phyloP scores from a whole-genome alignment of 1,140 invertebrate genomes.

The Formica exsecta region DNA sequence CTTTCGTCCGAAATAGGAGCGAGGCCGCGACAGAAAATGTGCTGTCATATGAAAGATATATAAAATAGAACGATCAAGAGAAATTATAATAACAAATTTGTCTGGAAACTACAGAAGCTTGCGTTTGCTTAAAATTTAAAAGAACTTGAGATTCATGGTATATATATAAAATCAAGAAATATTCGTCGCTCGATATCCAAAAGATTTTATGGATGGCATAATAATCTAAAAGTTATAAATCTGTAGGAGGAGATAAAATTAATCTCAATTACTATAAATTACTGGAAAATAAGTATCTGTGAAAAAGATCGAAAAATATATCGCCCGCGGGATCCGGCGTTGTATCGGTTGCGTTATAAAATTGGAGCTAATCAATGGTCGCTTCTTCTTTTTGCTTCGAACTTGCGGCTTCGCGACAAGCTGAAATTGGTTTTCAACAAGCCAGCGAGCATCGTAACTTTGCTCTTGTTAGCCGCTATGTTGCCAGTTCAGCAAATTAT shows the following conservation, averaged over 20 bases:
- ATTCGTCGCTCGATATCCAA: too few species aligned
- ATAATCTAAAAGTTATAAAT: not conserved
- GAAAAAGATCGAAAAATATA: not conserved
- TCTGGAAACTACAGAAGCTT: not conserved
- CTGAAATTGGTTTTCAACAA: constrained; percentile 69
- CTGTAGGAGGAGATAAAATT: not conserved
- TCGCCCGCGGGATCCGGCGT: too few species aligned
- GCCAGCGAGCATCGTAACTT: constrained; percentile 63
- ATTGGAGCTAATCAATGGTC: constrained; percentile 54
- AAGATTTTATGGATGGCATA: too few species aligned
- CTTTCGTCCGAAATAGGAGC: constrained; percentile 44
- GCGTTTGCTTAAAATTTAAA: not conserved
- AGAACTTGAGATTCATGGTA: too few species aligned
- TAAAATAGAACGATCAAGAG: not conserved
- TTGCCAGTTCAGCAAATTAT: constrained; percentile 74
- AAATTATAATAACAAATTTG: constrained; percentile 3
- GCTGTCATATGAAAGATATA: not conserved
- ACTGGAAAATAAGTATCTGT: not conserved
- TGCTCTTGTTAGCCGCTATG: constrained; percentile 72
- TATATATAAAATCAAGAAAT: not conserved
- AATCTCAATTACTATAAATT: not conserved
- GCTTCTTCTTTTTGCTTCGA: constrained; percentile 44
- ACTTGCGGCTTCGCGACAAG: constrained; percentile 50
- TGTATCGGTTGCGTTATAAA: constrained; percentile 40
- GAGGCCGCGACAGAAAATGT: constrained; percentile 33